Evolutionary conservation across 2,888 invertebrate genomes (phyloP).

Genomic region (Apodemia mormo): DNA sequence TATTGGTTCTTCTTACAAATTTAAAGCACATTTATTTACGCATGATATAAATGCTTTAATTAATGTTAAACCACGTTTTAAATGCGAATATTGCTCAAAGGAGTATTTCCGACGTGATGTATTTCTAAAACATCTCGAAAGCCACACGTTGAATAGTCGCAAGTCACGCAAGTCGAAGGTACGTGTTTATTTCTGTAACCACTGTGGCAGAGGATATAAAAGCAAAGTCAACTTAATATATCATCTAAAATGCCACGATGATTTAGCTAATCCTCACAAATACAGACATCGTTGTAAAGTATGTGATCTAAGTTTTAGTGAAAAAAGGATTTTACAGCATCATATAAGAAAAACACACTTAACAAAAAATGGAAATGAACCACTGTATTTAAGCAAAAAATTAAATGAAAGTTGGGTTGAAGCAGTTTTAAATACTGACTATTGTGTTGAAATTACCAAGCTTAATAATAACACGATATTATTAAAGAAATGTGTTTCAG

Average conservation of each 20-base stretch:
- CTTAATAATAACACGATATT: conserved; percentile 54
- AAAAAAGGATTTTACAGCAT: conserved; percentile 53
- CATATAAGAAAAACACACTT: conserved; percentile 59
- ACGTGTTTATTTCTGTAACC: conserved; percentile 51
- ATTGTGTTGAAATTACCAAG: conserved; percentile 62
- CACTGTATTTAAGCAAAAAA: conserved; percentile 43
- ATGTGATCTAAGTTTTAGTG: conserved; percentile 53
- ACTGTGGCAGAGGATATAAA: conserved; percentile 55
- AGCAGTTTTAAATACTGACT: conserved; percentile 47
- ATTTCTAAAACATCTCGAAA: conserved; percentile 47
- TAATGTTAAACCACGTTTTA: conserved; percentile 47
- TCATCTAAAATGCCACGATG: conserved; percentile 54
- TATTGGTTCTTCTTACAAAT: conserved; percentile 46
- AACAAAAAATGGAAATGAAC: conserved; percentile 44
- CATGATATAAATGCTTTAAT: conserved; percentile 41
- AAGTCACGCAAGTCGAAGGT: conserved; percentile 20
- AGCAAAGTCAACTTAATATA: conserved; percentile 55
- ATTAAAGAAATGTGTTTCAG: conserved; percentile 48
- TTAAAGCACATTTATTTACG: conserved; percentile 49
- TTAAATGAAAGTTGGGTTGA: conserved; percentile 67
- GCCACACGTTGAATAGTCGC: conserved; percentile 22
- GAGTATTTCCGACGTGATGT: conserved; percentile 52
- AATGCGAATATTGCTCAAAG: conserved; percentile 51
- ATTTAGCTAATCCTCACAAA: conserved; percentile 33
- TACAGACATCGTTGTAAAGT: conserved; percentile 50